Evolutionary conservation across 2,888 invertebrate genomes (phyloP).

Genomic region (Heliconius charithonia): DNA sequence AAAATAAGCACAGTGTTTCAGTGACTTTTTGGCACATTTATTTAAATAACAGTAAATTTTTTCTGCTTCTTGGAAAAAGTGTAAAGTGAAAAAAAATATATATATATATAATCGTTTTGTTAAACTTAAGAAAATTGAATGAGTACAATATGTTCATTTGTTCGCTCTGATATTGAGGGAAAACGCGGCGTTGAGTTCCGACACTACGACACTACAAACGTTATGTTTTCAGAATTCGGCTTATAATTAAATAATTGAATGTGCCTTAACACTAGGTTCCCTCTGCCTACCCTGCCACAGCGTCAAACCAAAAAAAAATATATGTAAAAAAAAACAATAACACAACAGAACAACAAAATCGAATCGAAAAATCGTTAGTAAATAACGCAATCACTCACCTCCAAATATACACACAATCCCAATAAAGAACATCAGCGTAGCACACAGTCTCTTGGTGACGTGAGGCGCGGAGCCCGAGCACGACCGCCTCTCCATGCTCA

Average conservation of each 20-base stretch:
- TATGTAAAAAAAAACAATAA: background rate
- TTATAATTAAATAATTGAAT: too few species aligned
- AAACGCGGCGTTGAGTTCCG: too few species aligned
- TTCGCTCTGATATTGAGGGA: too few species aligned
- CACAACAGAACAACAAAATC: conserved; percentile 27
- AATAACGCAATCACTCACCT: conserved; percentile 64
- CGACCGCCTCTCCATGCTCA: conserved; percentile 62
- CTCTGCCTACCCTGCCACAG: too few species aligned
- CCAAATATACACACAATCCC: conserved; percentile 71
- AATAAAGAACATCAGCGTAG: conserved; percentile 66
- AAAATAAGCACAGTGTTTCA: background rate
- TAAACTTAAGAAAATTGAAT: too few species aligned
- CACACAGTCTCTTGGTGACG: conserved; percentile 68
- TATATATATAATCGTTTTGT: too few species aligned
- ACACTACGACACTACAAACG: too few species aligned
- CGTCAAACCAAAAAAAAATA: background rate
- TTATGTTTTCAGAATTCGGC: too few species aligned
- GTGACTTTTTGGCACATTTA: conserved; percentile 1
- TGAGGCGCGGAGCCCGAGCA: conserved; percentile 63
- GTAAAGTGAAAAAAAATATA: too few species aligned
- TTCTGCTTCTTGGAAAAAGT: background rate
- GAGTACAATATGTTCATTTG: too few species aligned
- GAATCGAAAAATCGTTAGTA: conserved; percentile 49
- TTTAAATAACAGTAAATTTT: background rate
- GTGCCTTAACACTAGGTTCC: too few species aligned